phyloP scores from a whole-genome alignment of 53 echinoderm and acorn worm genomes.

The Temnopleurus reevesii region DNA sequence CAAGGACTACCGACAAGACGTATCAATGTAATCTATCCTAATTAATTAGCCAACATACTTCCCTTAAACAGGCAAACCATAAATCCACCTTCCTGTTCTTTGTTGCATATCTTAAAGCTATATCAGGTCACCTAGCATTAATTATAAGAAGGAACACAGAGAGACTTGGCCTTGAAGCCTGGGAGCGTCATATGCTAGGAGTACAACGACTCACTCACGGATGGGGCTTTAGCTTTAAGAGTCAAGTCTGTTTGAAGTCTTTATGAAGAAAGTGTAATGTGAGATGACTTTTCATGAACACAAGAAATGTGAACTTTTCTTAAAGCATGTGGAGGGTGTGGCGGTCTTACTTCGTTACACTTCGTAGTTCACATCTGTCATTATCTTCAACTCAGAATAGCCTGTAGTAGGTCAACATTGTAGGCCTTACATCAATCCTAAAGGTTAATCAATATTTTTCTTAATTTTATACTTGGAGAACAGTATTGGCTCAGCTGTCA shows the following conservation, averaged over 20 bases:
- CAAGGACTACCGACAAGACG: background rate
- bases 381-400: background rate
- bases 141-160: background rate
- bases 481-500: too few species aligned
- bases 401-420: too few species aligned
- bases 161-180: background rate
- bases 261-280: background rate
- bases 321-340: background rate
- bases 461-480: too few species aligned
- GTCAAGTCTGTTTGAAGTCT: background rate
- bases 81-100: conserved; percentile 17
- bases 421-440: too few species aligned
- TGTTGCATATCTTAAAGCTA: background rate
- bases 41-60: conserved; percentile 32
- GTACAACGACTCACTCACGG: background rate
- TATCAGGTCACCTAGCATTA: background rate
- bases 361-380: background rate
- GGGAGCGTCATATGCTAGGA: background rate
- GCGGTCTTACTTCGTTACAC: background rate
- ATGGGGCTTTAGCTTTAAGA: background rate
- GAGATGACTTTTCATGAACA: background rate
- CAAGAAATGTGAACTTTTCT: background rate
- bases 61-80: background rate
- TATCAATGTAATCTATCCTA: background rate
- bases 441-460: too few species aligned